Evolutionary conservation across 1,140 invertebrate species (phyloP).

Genomic region (Mya arenaria): DNA sequence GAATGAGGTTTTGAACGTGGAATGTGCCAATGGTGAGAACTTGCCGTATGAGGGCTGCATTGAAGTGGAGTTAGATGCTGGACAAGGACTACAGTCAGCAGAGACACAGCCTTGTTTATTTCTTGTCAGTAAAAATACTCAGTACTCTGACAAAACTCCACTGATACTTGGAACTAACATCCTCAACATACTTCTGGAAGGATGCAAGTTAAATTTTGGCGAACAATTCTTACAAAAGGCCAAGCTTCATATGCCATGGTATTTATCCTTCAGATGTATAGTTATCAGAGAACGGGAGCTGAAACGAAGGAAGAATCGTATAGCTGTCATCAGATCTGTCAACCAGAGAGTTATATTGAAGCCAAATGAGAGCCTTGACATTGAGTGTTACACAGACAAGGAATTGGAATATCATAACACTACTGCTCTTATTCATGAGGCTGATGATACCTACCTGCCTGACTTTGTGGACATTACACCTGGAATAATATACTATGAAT

Average conservation of each 20-base stretch:
- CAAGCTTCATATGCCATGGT: conserved; percentile 30
- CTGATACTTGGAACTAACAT: conserved; percentile 32
- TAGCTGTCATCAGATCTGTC: conserved; percentile 14
- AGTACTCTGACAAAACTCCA: conserved; percentile 9
- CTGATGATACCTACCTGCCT: neutral
- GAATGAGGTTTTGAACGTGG: conserved; percentile 7
- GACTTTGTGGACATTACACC: conserved; percentile 32
- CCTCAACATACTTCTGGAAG: neutral
- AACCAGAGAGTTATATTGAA: conserved; percentile 4
- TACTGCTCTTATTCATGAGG: conserved; percentile 20
- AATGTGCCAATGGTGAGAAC: conserved; percentile 19
- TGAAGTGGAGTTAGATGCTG: neutral
- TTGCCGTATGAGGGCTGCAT: conserved; percentile 21
- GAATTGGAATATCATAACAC: neutral
- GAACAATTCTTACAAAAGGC: conserved; percentile 34
- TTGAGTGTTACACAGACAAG: conserved; percentile 26
- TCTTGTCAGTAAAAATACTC: conserved; percentile 3
- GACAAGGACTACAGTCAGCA: neutral
- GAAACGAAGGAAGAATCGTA: conserved; percentile 7
- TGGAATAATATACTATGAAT: neutral
- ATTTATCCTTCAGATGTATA: conserved; percentile 44
- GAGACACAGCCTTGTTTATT: conserved; percentile 1
- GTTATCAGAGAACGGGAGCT: conserved; percentile 10
- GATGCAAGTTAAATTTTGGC: conserved; percentile 30
- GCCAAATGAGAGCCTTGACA: conserved; percentile 10